Evolutionary conservation across 2,113 vertebrate species (phyloP).

Genomic region (Gadus macrocephalus): DNA sequence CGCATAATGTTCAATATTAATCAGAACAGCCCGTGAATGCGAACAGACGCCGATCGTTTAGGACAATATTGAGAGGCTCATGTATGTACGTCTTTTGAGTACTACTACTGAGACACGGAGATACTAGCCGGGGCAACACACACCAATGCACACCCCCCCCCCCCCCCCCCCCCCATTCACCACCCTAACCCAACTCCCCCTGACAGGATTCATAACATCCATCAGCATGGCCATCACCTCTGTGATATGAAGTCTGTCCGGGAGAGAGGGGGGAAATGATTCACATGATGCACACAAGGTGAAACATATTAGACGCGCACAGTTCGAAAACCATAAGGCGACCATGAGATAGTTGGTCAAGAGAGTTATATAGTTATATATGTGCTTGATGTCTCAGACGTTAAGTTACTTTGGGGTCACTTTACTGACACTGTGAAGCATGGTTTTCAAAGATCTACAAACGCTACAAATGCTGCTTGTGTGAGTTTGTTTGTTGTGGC

Average conservation of each 20-base stretch:
- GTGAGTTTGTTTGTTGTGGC: constrained; percentile 30
- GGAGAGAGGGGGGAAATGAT: constrained; percentile 16
- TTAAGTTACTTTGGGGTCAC: neutral
- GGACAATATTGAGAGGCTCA: constrained; percentile 47
- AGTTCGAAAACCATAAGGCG: constrained; percentile 2
- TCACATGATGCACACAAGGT: neutral
- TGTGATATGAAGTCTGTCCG: constrained; percentile 30
- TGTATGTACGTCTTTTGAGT: constrained; percentile 10
- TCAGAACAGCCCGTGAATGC: constrained; percentile 53
- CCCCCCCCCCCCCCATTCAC: neutral
- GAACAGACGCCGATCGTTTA: constrained; percentile 65
- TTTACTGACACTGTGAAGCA: too few species aligned
- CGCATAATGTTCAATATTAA: constrained; percentile 71
- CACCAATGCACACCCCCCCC: too few species aligned
- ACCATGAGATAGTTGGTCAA: constrained; percentile 10
- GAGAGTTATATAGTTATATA: constrained; percentile 3
- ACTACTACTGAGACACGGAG: constrained; percentile 12
- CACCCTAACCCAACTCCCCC: constrained; percentile 28
- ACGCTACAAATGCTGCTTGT: neutral
- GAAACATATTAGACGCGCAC: neutral
- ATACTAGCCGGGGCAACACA: too few species aligned
- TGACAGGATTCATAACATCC: constrained; percentile 34
- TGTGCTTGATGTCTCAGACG: neutral
- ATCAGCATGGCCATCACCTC: constrained; percentile 37
- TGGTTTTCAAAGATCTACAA: neutral